Conservation (phyloP, 2,888 invertebrate genomes). For the Nebria salina region DNA sequence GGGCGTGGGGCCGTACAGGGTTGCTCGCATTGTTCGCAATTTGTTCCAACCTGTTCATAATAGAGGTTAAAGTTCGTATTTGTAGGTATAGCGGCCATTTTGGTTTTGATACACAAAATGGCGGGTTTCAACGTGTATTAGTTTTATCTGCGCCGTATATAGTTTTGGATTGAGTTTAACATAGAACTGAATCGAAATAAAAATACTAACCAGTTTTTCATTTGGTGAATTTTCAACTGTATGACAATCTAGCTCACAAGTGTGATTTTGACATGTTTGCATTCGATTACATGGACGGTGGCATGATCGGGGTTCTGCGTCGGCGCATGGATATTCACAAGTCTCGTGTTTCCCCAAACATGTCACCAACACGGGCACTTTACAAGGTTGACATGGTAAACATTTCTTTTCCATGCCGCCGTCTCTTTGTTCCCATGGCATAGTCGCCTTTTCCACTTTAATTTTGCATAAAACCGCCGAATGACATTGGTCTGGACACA, state of each 20-base stretch:
- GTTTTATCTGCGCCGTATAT: too few relatives aligned
- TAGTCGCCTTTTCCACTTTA: constrained; percentile 69
- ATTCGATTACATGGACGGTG: constrained; percentile 78
- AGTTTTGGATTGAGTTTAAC: too few relatives aligned
- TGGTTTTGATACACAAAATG: not conserved
- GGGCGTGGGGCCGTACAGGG: constrained; percentile 74
- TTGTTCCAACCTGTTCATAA: constrained; percentile 58
- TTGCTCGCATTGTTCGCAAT: constrained; percentile 69
- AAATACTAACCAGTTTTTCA: constrained; percentile 52
- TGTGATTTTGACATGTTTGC: constrained; percentile 82
- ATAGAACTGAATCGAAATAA: too few relatives aligned
- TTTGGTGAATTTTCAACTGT: constrained; percentile 64
- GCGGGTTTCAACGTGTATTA: not conserved
- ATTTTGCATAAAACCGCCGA: constrained; percentile 70
- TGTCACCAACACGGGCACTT: constrained; percentile 73
- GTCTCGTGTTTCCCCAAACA: constrained; percentile 81
- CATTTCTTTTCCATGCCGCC: constrained; percentile 63
- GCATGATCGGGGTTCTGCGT: constrained; percentile 79
- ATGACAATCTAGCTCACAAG: constrained; percentile 79
- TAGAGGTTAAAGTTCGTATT: not conserved
- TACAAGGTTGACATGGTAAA: constrained; percentile 78
- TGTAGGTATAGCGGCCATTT: too few relatives aligned
- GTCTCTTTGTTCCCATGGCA: constrained; percentile 71
- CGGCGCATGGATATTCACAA: constrained; percentile 73
- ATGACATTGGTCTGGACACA: constrained; percentile 80